Evolutionary conservation across 2,888 invertebrate species (phyloP).

Genomic region (Euphydryas editha): DNA sequence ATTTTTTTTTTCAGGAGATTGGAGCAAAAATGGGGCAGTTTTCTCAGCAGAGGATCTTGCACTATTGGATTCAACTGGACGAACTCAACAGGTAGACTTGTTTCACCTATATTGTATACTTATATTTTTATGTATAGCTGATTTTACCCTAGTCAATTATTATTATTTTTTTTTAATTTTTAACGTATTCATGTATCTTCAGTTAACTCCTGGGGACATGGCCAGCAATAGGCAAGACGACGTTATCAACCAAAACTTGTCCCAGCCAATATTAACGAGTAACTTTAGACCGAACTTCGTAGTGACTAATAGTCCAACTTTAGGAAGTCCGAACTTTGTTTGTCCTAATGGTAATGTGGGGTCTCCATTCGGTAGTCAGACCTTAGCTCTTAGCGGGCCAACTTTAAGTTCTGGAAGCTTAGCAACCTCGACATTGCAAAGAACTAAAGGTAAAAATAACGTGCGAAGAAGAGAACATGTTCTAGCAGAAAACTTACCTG

Average conservation of each 20-base stretch:
- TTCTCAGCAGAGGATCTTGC: constrained; percentile 80
- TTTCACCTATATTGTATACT: neutral
- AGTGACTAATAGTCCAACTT: constrained; percentile 73
- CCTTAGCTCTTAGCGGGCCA: constrained; percentile 64
- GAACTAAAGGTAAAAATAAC: constrained; percentile 76
- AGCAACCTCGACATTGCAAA: constrained; percentile 74
- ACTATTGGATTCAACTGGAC: constrained; percentile 70
- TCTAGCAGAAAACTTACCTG: constrained; percentile 92
- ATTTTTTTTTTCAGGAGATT: constrained; percentile 58
- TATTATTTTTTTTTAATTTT: neutral
- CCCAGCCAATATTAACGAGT: constrained; percentile 59
- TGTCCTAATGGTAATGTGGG: constrained; percentile 75
- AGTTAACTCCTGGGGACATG: constrained; percentile 69
- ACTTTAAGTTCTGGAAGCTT: constrained; percentile 76
- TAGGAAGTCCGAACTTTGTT: constrained; percentile 79
- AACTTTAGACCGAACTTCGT: constrained; percentile 75
- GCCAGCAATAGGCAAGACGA: constrained; percentile 68
- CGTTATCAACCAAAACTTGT: constrained; percentile 69
- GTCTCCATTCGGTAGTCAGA: constrained; percentile 74
- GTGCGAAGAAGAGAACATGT: constrained; percentile 88
- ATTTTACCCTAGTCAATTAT: too few relatives aligned
- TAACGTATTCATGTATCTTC: constrained; percentile 16
- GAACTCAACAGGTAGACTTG: constrained; percentile 60
- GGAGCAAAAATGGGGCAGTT: constrained; percentile 76
- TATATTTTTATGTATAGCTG: neutral